phyloP scores from a whole-genome alignment of 2,113 vertebrate species.

The Egretta garzetta region DNA sequence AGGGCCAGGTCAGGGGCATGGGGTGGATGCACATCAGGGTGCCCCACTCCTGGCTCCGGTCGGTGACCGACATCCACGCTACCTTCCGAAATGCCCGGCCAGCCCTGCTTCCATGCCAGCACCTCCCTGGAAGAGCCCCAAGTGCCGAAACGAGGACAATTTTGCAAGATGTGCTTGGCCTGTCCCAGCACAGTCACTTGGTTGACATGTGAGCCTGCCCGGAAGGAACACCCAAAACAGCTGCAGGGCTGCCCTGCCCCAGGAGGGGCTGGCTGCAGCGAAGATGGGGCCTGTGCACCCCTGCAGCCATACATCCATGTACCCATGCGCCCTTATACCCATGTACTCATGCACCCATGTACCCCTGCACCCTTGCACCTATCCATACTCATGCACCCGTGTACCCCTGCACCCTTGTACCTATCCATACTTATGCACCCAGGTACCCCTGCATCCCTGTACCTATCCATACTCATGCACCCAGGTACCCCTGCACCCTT shows the following conservation, averaged over 20 bases:
- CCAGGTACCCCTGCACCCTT: fast-evolving
- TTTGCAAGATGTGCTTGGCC: conserved; percentile 4
- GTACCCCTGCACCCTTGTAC: fast-evolving
- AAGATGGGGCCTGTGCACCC: neutral
- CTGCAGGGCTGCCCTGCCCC: neutral
- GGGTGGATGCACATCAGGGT: neutral
- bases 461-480: too few species aligned
- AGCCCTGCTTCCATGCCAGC: neutral
- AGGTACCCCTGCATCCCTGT: too few species aligned
- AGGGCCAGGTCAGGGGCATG: fast-evolving
- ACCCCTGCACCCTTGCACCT: too few species aligned
- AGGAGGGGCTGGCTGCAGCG: fast-evolving
- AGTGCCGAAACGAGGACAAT: neutral
- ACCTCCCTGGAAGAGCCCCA: neutral
- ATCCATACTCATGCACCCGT: fast-evolving
- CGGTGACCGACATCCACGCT: fast-evolving
- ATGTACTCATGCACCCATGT: fast-evolving
- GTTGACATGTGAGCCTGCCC: neutral
- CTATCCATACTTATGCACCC: too few species aligned
- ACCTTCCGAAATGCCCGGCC: neutral
- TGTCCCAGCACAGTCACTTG: neutral
- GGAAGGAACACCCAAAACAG: neutral
- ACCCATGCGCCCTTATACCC: fast-evolving
- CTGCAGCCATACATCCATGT: fast-evolving
- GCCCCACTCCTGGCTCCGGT: fast-evolving